phyloP scores from a whole-genome alignment of 2,888 invertebrate genomes.

The Pogonocherus hispidulus region DNA sequence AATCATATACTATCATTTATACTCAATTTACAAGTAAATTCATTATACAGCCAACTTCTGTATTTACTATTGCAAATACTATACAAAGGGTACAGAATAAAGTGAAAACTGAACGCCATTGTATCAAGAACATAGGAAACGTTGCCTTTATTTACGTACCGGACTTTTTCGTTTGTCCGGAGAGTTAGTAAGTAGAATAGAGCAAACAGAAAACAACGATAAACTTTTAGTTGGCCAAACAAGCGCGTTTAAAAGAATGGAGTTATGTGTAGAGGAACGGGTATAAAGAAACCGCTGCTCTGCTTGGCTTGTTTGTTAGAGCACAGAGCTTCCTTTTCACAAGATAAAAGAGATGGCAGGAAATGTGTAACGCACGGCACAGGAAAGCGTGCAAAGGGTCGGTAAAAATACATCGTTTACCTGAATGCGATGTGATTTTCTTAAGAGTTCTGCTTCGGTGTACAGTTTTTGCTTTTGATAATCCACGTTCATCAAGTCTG shows the following conservation, averaged over 20 bases:
- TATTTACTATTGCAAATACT: neutral
- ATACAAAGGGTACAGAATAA: neutral
- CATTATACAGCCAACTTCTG: neutral
- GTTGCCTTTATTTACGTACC: conserved; percentile 15
- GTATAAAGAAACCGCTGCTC: conserved; percentile 26
- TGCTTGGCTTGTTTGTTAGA: conserved; percentile 15
- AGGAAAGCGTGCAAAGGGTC: neutral
- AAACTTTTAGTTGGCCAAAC: conserved; percentile 50
- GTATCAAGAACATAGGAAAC: neutral
- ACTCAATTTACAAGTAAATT: neutral
- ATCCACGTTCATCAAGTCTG: too few relatives aligned
- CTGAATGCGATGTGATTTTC: too few relatives aligned
- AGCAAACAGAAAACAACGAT: conserved; percentile 39
- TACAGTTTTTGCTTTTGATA: too few relatives aligned
- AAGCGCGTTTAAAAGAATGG: conserved; percentile 28
- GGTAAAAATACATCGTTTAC: too few relatives aligned
- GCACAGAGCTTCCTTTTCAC: conserved; percentile 18
- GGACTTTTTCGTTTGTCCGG: conserved; percentile 12
- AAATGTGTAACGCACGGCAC: conserved; percentile 4
- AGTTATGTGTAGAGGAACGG: conserved; percentile 1
- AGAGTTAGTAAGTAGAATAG: conserved; percentile 35
- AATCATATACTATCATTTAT: too few relatives aligned
- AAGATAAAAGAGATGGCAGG: conserved; percentile 7
- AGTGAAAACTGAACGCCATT: neutral
- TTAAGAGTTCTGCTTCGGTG: neutral